phyloP scores from a whole-genome alignment of 1,140 invertebrate species.

The Diploscapter pachys region DNA sequence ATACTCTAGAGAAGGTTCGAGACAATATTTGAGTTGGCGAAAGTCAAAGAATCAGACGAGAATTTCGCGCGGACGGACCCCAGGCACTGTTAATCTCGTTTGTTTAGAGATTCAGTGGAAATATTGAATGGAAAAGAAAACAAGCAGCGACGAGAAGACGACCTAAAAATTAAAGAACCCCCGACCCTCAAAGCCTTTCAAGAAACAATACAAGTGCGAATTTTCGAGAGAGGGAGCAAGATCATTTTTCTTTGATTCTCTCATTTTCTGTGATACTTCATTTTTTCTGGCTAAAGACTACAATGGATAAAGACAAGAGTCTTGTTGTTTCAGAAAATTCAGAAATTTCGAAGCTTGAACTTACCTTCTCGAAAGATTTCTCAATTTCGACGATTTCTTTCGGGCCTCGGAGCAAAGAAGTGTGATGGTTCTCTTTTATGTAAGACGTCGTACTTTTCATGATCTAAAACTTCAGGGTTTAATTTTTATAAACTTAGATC shows the following conservation, averaged over 20 bases:
- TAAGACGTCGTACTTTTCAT: slow-evolving; percentile 49
- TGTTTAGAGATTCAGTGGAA: too few relatives aligned
- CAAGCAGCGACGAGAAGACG: too few relatives aligned
- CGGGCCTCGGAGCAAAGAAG: slow-evolving; percentile 49
- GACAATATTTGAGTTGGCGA: too few relatives aligned
- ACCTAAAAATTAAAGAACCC: too few relatives aligned
- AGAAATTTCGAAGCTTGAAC: slow-evolving; percentile 24
- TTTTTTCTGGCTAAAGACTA: background rate
- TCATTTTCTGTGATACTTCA: background rate
- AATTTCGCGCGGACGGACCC: too few relatives aligned
- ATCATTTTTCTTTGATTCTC: background rate
- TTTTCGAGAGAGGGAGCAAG: background rate
- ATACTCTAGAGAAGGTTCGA: background rate
- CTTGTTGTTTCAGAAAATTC: slow-evolving; percentile 6
- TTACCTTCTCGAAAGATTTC: slow-evolving; percentile 54
- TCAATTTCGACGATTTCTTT: slow-evolving; percentile 56
- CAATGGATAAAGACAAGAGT: background rate
- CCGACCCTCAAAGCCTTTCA: too few relatives aligned
- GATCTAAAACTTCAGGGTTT: slow-evolving; percentile 34
- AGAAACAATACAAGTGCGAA: too few relatives aligned
- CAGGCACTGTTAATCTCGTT: too few relatives aligned
- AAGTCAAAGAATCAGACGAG: too few relatives aligned
- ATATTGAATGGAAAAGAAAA: too few relatives aligned
- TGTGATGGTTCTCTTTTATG: slow-evolving; percentile 56
- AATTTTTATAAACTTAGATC: background rate